Conservation (phyloP, 2,113 vertebrate species). For the Ptychochromis oligacanthus region DNA sequence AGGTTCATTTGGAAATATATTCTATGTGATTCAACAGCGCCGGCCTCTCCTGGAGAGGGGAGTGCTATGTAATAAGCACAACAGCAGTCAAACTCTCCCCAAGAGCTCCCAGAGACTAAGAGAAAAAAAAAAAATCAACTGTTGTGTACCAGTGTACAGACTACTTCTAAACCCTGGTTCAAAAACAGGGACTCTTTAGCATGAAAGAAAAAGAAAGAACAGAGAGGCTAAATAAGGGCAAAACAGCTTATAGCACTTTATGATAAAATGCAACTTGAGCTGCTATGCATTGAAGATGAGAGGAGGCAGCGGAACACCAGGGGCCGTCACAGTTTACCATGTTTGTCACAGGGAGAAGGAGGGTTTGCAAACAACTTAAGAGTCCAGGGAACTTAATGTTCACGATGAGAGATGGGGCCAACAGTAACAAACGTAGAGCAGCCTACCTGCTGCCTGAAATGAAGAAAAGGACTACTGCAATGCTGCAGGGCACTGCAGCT, state of each 20-base stretch:
- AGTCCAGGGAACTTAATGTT: constrained; percentile 16
- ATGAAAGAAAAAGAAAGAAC: constrained; percentile 1
- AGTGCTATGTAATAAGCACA: constrained; percentile 23
- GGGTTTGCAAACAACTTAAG: constrained; percentile 14
- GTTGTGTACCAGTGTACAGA: neutral
- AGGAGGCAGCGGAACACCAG: constrained; percentile 24
- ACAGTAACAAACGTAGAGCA: constrained; percentile 20
- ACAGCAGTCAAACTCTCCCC: constrained; percentile 17
- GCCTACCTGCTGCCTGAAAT: constrained; percentile 29
- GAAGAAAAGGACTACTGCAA: constrained; percentile 45
- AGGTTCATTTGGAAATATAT: constrained; percentile 39
- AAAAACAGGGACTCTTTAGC: constrained; percentile 16
- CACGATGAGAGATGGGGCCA: constrained; percentile 12
- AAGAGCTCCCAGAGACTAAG: neutral
- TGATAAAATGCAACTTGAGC: constrained; percentile 26
- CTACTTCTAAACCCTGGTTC: neutral
- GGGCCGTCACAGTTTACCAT: constrained; percentile 23
- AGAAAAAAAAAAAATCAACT: constrained; percentile 33
- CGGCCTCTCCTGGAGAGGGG: constrained; percentile 35
- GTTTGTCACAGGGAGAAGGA: constrained; percentile 35
- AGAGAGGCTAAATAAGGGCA: constrained; percentile 15
- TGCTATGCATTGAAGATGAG: constrained; percentile 21
- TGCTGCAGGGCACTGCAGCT: constrained; percentile 47
- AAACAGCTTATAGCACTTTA: constrained; percentile 38
- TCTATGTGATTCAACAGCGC: constrained; percentile 37